Percentiles rank a stretch among this genome's conserved stretches.
These are phyloP conservation scores for Horisme vitalbata DNA, from an alignment of 2,888 invertebrate genomes.

Conservation along the genomic window DNA sequence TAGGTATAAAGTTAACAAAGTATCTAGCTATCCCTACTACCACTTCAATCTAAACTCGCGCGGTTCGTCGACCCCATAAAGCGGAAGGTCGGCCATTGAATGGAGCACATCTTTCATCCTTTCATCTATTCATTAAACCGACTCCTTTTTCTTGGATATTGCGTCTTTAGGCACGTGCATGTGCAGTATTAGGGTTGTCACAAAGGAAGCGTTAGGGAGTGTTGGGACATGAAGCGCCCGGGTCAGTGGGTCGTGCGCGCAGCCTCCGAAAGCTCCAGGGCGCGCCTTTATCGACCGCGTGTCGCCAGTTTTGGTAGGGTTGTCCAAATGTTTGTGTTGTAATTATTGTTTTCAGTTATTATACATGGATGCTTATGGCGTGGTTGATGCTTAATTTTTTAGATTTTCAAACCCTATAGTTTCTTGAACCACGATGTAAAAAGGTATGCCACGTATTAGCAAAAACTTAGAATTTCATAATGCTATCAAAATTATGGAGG, in stretches of 20 bases:
- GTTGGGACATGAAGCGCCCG: conserved; percentile 59
- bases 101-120: conserved; percentile 44
- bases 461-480: too few relatives aligned
- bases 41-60: conserved; percentile 25
- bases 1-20: not conserved
- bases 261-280: conserved; percentile 76
- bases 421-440: too few relatives aligned
- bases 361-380: not conserved
- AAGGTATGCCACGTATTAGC: too few relatives aligned
- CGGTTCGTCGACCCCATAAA: conserved; percentile 45
- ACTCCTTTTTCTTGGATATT: conserved; percentile 37
- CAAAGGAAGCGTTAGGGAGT: conserved; percentile 39
- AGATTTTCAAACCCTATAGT: not conserved
- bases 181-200: conserved; percentile 55
- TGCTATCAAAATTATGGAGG: too few relatives aligned
- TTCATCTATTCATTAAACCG: conserved; percentile 43
- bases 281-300: conserved; percentile 81
- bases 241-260: conserved; percentile 87
- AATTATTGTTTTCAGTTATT: not conserved
- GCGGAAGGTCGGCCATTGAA: conserved; percentile 46
- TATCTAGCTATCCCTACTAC: not conserved
- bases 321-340: conserved; percentile 41
- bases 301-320: conserved; percentile 61
- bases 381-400: not conserved
- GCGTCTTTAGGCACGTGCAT: conserved; percentile 46